Evolutionary conservation across 2,888 invertebrate species (phyloP).

Genomic region (Cryptocephalus primarius): DNA sequence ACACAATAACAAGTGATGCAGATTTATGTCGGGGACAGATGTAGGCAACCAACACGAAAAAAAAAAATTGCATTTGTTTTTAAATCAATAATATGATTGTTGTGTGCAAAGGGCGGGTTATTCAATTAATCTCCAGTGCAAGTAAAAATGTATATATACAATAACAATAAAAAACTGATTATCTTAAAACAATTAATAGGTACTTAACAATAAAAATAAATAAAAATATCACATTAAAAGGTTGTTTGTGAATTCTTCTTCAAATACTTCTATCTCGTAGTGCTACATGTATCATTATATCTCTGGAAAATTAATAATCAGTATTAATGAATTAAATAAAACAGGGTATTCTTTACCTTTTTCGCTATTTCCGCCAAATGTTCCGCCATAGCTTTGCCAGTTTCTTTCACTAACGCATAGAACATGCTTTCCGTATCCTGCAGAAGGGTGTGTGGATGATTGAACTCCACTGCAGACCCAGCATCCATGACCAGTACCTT

Average conservation of each 20-base stretch:
- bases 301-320: conserved; percentile 7
- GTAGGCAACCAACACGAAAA: too few relatives aligned
- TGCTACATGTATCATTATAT: conserved; percentile 4
- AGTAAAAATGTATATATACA: too few relatives aligned
- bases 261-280: background rate
- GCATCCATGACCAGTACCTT: conserved; percentile 52
- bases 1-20: too few relatives aligned
- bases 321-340: background rate
- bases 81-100: too few relatives aligned
- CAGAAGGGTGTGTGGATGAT: conserved; percentile 52
- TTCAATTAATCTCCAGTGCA: too few relatives aligned
- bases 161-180: too few relatives aligned
- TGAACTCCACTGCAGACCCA: conserved; percentile 58
- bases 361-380: conserved; percentile 23
- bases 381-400: conserved; percentile 37
- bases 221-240: conserved; percentile 4
- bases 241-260: background rate
- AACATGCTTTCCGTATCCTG: conserved; percentile 44
- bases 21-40: too few relatives aligned
- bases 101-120: too few relatives aligned
- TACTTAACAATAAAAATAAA: too few relatives aligned
- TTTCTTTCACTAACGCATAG: conserved; percentile 50
- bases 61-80: too few relatives aligned
- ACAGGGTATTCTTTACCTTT: conserved; percentile 13
- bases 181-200: too few relatives aligned